Evolutionary conservation across 2,888 invertebrate species (phyloP).

Genomic region (Prosapia bicincta): DNA sequence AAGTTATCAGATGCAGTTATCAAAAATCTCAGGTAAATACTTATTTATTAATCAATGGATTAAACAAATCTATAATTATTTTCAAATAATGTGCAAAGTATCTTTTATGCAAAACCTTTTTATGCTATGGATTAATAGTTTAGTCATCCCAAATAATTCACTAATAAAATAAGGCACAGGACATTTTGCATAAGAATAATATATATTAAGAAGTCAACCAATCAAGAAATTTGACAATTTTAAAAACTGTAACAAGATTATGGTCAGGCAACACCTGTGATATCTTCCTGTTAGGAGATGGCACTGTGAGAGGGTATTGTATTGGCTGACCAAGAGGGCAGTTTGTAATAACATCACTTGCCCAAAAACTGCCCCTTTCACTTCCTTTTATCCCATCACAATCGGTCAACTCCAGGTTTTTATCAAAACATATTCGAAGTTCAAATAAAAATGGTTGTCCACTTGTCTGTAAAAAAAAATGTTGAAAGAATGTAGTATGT

Average conservation of each 20-base stretch:
- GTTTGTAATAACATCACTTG: constrained; percentile 14
- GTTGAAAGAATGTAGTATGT: too few species aligned
- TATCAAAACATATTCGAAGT: constrained; percentile 71
- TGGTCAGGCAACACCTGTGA: not conserved
- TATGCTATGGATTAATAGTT: too few species aligned
- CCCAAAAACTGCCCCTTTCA: constrained; percentile 1
- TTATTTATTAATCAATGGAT: too few species aligned
- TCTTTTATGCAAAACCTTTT: too few species aligned
- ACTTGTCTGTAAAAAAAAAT: constrained; percentile 47
- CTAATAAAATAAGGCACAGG: not conserved
- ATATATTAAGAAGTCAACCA: constrained; percentile 20
- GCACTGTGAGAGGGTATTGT: constrained; percentile 26
- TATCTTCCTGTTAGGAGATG: constrained; percentile 2
- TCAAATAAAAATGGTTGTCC: constrained; percentile 62
- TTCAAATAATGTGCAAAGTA: too few species aligned
- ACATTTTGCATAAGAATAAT: not conserved
- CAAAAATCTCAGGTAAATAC: too few species aligned
- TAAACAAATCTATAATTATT: too few species aligned
- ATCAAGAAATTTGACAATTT: constrained; percentile 13
- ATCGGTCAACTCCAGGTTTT: constrained; percentile 58
- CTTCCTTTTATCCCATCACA: constrained; percentile 56
- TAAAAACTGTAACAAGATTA: constrained; percentile 10
- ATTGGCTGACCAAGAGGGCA: constrained; percentile 33
- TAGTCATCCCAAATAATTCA: too few species aligned
- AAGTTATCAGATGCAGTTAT: too few species aligned